Evolutionary conservation across 2,888 invertebrate genomes (phyloP).

Genomic region (Xanthorhoe designata): DNA sequence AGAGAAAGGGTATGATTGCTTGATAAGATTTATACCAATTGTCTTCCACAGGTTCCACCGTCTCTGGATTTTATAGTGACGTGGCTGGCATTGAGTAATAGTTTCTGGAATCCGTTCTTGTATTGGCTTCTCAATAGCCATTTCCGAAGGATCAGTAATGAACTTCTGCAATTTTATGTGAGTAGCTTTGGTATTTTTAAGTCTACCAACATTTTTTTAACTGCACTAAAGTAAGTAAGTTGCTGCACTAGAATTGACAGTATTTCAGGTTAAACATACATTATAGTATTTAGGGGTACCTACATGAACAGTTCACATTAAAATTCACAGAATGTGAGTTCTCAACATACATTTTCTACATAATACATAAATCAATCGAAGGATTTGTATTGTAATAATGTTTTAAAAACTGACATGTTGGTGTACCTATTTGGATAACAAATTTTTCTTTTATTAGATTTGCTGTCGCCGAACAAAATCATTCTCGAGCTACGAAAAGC

Average conservation of each 20-base stretch:
- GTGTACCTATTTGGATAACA: slow-evolving; percentile 4
- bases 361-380: neutral
- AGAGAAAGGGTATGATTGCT: neutral
- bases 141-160: slow-evolving; percentile 92
- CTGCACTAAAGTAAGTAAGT: no score
- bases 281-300: neutral
- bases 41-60: slow-evolving; percentile 87
- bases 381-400: neutral
- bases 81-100: slow-evolving; percentile 94
- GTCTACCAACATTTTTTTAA: no score
- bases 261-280: no score
- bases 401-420: neutral
- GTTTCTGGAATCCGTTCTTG: slow-evolving; percentile 96
- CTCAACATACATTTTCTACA: neutral
- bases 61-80: slow-evolving; percentile 94
- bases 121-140: slow-evolving; percentile 95
- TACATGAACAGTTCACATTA: neutral
- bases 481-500: slow-evolving; percentile 73
- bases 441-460: slow-evolving; percentile 56
- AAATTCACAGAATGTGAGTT: neutral
- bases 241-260: no score
- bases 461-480: slow-evolving; percentile 77
- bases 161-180: slow-evolving; percentile 91
- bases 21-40: slow-evolving; percentile 26
- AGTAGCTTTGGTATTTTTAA: slow-evolving; percentile 53